phyloP scores from a whole-genome alignment of 1,140 invertebrate genomes.

The Psilanteris sp. region DNA sequence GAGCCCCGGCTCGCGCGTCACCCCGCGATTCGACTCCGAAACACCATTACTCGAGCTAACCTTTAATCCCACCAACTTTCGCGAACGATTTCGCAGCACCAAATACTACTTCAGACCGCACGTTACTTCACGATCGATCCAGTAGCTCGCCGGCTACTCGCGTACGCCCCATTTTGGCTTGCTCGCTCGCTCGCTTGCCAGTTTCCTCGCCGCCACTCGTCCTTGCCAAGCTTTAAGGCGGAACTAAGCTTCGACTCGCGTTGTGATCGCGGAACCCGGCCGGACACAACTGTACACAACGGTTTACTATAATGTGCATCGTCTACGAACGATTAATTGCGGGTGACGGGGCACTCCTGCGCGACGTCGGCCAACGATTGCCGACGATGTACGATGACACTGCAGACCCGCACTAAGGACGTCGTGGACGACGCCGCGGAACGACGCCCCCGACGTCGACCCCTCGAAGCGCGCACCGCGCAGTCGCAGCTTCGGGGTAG shows the following conservation, averaged over 20 bases:
- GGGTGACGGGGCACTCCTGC: conserved; percentile 1
- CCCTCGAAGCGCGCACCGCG: conserved; percentile 45
- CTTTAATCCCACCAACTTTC: neutral
- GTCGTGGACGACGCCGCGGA: conserved; percentile 61
- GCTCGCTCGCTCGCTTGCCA: neutral
- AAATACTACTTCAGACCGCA: conserved; percentile 28
- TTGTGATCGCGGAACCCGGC: neutral
- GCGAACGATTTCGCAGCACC: neutral
- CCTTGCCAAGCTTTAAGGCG: conserved; percentile 2
- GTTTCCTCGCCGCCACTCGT: neutral
- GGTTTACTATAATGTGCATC: conserved; percentile 25
- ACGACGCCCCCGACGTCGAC: conserved; percentile 68
- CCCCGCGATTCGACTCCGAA: neutral
- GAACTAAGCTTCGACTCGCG: neutral
- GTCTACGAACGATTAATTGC: conserved; percentile 25
- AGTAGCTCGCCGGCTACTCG: conserved; percentile 64
- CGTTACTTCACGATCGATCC: conserved; percentile 77
- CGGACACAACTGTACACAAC: neutral
- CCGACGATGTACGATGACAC: conserved; percentile 69
- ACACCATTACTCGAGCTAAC: conserved; percentile 1
- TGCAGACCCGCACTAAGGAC: conserved; percentile 67
- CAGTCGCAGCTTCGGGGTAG: conserved; percentile 29
- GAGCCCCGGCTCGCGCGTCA: neutral
- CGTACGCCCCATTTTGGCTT: conserved; percentile 72
- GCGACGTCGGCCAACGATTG: conserved; percentile 45